Evolutionary conservation across 2,797 vertebrate species (phyloP).

Genomic region (Denticeps clupeoides): DNA sequence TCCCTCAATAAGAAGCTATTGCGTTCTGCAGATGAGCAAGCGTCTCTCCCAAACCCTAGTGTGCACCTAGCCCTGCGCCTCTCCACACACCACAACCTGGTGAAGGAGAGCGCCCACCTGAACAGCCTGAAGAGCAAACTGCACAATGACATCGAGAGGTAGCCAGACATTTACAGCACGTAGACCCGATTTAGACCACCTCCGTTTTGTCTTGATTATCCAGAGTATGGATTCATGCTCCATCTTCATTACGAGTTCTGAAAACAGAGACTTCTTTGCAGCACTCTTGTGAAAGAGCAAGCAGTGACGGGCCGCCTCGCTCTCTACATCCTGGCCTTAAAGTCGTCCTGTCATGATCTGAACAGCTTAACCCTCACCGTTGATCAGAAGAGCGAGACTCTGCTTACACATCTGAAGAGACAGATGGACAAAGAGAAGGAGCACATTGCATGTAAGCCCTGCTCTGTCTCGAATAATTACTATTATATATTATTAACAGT

Average conservation of each 20-base stretch:
- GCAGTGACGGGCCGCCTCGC: slow-evolving; percentile 64
- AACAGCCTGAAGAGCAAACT: slow-evolving; percentile 52
- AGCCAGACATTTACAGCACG: slow-evolving; percentile 4
- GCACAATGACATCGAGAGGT: slow-evolving; percentile 61
- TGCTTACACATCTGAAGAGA: slow-evolving; percentile 72
- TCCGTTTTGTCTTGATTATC: neutral
- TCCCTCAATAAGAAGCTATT: slow-evolving; percentile 64
- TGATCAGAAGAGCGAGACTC: slow-evolving; percentile 27
- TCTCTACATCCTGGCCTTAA: slow-evolving; percentile 72
- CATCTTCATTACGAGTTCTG: no score
- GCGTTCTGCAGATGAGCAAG: slow-evolving; percentile 41
- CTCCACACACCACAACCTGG: slow-evolving; percentile 55
- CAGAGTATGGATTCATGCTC: no score
- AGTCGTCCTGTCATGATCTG: slow-evolving; percentile 63
- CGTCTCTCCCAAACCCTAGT: slow-evolving; percentile 66
- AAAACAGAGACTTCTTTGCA: slow-evolving; percentile 35
- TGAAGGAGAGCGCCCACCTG: slow-evolving; percentile 60
- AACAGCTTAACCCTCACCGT: slow-evolving; percentile 43
- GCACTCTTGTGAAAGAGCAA: slow-evolving; percentile 36
- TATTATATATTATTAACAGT: no score
- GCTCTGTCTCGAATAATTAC: no score
- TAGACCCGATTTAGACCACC: no score
- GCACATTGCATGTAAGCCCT: slow-evolving; percentile 58
- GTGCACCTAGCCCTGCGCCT: slow-evolving; percentile 79
- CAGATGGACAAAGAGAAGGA: slow-evolving; percentile 71